Evolutionary conservation across 2,888 invertebrate species (phyloP).

Genomic region (Phortica magna): DNA sequence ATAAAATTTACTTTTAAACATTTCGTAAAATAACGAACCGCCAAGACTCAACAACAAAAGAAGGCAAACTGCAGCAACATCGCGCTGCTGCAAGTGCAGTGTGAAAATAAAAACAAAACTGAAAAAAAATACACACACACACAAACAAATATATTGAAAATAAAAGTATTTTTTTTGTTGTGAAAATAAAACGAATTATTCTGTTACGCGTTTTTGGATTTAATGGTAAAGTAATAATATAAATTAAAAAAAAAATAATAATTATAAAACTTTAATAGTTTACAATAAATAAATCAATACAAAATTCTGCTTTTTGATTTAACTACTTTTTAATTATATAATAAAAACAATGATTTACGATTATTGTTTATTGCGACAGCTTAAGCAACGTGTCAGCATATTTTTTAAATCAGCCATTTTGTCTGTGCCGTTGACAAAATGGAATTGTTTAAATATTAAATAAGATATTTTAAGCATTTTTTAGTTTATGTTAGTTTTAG

Average conservation of each 20-base stretch:
- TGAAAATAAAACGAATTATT: not conserved
- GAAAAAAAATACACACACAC: not conserved
- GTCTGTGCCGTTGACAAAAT: too few species aligned
- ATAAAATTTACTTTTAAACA: constrained; percentile 3
- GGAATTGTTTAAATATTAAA: not conserved
- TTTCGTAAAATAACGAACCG: constrained; percentile 1
- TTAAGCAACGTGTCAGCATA: not conserved
- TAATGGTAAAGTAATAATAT: constrained; percentile 22
- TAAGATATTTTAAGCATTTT: not conserved
- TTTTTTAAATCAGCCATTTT: not conserved
- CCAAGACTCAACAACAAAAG: not conserved
- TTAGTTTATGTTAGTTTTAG: not conserved
- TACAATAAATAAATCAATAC: not conserved
- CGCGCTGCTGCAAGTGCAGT: not conserved
- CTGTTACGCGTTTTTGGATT: not conserved
- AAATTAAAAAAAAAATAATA: not conserved
- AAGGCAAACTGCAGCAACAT: not conserved
- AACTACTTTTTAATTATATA: constrained; percentile 23
- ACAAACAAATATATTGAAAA: not conserved
- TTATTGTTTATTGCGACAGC: not conserved
- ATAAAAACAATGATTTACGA: constrained; percentile 16
- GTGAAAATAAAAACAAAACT: not conserved
- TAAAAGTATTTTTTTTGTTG: not conserved
- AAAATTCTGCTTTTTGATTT: constrained; percentile 3
- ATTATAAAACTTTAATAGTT: not conserved